These are phyloP conservation scores for Triplophysa dalaica DNA, from an alignment of 2,113 vertebrate genomes.

Conservation along the genomic window DNA sequence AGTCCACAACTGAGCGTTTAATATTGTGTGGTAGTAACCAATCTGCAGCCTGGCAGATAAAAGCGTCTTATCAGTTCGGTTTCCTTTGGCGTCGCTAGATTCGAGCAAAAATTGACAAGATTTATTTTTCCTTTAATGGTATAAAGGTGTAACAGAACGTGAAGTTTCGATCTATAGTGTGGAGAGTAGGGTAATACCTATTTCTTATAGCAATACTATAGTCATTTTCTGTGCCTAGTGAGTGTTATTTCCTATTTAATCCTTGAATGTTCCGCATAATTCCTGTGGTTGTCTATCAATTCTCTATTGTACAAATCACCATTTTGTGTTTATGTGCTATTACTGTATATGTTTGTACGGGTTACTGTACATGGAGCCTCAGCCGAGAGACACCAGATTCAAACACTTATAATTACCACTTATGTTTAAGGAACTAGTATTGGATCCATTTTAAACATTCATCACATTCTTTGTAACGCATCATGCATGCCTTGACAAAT, in stretches of 20 bases:
- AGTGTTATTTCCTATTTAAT: conserved; percentile 51
- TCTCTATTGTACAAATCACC: conserved; percentile 23
- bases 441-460: not conserved
- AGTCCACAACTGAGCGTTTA: not conserved
- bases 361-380: not conserved
- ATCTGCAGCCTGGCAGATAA: not conserved
- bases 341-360: not conserved
- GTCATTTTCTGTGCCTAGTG: conserved; percentile 61
- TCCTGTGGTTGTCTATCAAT: conserved; percentile 53
- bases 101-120: conserved; percentile 16
- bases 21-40: not conserved
- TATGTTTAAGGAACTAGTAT: not conserved
- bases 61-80: not conserved
- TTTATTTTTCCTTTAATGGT: conserved; percentile 12
- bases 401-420: conserved; percentile 13
- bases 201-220: conserved; percentile 76
- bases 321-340: conserved; percentile 22
- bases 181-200: conserved; percentile 50
- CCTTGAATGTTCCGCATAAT: conserved; percentile 52
- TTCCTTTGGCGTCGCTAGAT: conserved; percentile 35
- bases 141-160: conserved; percentile 31
- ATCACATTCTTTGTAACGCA: conserved; percentile 26
- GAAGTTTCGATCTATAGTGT: conserved; percentile 27
- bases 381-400: conserved; percentile 10
- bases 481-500: conserved; percentile 47